These are phyloP conservation scores for Hirtodrosophila alboralis DNA, from an alignment of 2,888 invertebrate species.

Conservation along the genomic window DNA sequence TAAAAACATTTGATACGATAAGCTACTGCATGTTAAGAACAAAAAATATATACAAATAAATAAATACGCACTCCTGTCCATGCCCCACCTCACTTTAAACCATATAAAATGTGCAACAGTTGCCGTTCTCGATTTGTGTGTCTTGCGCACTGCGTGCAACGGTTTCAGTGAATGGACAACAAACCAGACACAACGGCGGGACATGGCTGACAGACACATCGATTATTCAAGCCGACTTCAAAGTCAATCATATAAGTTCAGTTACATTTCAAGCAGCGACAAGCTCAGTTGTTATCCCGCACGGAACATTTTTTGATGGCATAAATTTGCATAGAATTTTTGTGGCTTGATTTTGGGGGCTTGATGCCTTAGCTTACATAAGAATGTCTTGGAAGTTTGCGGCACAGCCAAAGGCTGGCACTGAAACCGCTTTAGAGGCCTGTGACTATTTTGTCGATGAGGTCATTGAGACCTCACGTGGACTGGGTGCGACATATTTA, in stretches of 20 bases:
- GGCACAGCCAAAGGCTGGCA: slow-evolving; percentile 82
- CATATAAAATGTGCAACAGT: slow-evolving; percentile 73
- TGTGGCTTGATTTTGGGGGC: slow-evolving; percentile 2
- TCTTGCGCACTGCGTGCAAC: slow-evolving; percentile 74
- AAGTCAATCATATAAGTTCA: slow-evolving; percentile 27
- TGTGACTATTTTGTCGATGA: slow-evolving; percentile 90
- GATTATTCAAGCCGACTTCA: slow-evolving; percentile 55
- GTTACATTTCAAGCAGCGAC: slow-evolving; percentile 49
- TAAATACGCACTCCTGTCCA: too few relatives aligned
- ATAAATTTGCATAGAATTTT: slow-evolving; percentile 32
- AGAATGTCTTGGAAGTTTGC: slow-evolving; percentile 84
- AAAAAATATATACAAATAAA: slow-evolving; percentile 1
- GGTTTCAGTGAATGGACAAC: slow-evolving; percentile 57
- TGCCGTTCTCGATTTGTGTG: slow-evolving; percentile 65
- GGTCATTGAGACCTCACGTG: slow-evolving; percentile 86
- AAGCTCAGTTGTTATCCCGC: slow-evolving; percentile 29
- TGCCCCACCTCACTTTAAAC: slow-evolving; percentile 11
- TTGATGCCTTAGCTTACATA: slow-evolving; percentile 45
- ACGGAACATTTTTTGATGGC: slow-evolving; percentile 12
- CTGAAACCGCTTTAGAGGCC: slow-evolving; percentile 89
- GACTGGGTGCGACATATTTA: slow-evolving; percentile 81
- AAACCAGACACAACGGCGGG: slow-evolving; percentile 11
- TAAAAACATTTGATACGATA: not conserved
- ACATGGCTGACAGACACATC: slow-evolving; percentile 44
- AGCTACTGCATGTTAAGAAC: slow-evolving; percentile 21